Evolutionary conservation across 2,113 vertebrate species (phyloP).

Genomic region (Notarius quadriscutis): DNA sequence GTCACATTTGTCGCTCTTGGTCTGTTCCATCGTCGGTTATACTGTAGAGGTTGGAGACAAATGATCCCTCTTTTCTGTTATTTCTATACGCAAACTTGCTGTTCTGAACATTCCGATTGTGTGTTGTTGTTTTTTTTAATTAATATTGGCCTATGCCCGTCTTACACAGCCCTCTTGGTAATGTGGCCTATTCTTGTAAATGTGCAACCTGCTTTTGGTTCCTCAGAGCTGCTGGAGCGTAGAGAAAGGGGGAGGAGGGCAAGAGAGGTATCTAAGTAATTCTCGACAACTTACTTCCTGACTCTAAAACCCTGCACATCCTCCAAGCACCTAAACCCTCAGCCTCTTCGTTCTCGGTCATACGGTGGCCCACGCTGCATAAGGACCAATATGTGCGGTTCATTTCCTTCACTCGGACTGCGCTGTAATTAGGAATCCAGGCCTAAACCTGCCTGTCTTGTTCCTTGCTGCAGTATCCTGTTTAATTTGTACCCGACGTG

Average conservation of each 20-base stretch:
- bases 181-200: slow-evolving; percentile 44
- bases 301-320: background rate
- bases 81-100: background rate
- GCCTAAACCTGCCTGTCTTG: slow-evolving; percentile 17
- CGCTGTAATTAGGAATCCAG: background rate
- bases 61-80: no score
- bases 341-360: background rate
- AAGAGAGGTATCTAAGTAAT: slow-evolving; percentile 38
- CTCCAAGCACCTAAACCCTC: background rate
- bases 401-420: background rate
- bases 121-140: no score
- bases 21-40: background rate
- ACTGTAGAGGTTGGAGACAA: background rate
- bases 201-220: slow-evolving; percentile 49
- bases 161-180: slow-evolving; percentile 1
- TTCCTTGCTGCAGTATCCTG: slow-evolving; percentile 39
- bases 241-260: slow-evolving; percentile 1
- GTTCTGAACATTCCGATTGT: background rate
- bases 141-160: no score
- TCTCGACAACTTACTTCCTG: slow-evolving; percentile 14
- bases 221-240: slow-evolving; percentile 42
- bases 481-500: slow-evolving; percentile 39
- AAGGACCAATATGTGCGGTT: background rate
- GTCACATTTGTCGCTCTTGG: background rate
- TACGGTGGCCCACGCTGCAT: background rate